Conservation (phyloP, 2,113 vertebrate species). For the Lophura nycthemera region DNA sequence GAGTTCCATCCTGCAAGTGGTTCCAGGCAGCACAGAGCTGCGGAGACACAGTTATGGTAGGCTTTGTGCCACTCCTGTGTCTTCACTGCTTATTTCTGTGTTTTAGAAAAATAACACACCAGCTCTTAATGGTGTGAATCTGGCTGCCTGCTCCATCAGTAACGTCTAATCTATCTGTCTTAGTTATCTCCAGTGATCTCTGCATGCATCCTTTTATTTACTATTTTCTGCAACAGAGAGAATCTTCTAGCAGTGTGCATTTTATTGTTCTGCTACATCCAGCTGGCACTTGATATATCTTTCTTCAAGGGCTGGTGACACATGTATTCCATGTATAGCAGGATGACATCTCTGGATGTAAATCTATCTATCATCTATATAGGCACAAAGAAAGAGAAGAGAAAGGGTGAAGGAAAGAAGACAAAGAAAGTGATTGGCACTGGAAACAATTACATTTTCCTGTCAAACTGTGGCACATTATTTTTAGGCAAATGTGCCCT, state of each 20-base stretch:
- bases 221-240: not conserved
- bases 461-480: not conserved
- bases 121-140: not conserved
- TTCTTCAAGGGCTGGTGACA: constrained; percentile 9
- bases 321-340: not conserved
- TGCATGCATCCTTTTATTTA: not conserved
- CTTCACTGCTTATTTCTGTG: not conserved
- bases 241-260: not conserved
- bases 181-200: not conserved
- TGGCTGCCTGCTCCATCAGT: not conserved
- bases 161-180: not conserved
- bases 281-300: constrained; percentile 20
- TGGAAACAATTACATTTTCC: not conserved
- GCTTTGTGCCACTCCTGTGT: not conserved
- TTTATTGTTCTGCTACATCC: constrained; percentile 27
- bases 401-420: not conserved
- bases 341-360: not conserved
- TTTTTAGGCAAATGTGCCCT: not conserved
- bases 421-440: not conserved
- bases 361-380: not conserved
- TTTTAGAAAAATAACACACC: not conserved
- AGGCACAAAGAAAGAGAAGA: not conserved
- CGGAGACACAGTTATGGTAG: not conserved
- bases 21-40: not conserved
- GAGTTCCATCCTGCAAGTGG: not conserved